A percentile compares a stretch with the other conserved stretches of the same genome.
Evolutionary conservation across 2,888 invertebrate genomes (phyloP).

Genomic region (Catocala sponsa): DNA sequence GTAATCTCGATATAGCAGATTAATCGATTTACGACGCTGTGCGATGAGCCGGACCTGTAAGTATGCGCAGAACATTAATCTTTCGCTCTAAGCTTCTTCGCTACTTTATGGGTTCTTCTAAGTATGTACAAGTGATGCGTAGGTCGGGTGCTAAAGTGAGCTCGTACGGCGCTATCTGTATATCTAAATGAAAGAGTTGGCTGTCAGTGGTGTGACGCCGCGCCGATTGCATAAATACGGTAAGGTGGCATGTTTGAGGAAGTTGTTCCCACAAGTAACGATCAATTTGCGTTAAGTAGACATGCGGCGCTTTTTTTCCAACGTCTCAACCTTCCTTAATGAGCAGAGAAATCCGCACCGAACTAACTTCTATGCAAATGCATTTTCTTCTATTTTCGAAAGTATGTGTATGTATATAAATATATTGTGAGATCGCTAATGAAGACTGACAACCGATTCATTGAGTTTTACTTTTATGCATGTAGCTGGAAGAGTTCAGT

Average conservation of each 20-base stretch:
- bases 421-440: slow-evolving; percentile 66
- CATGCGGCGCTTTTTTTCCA: slow-evolving; percentile 59
- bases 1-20: slow-evolving; percentile 49
- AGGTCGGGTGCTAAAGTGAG: slow-evolving; percentile 29
- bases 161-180: slow-evolving; percentile 38
- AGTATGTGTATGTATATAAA: slow-evolving; percentile 58
- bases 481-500: slow-evolving; percentile 10
- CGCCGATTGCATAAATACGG: slow-evolving; percentile 71
- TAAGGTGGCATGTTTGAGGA: slow-evolving; percentile 67
- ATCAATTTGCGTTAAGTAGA: slow-evolving; percentile 72
- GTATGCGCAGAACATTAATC: slow-evolving; percentile 38
- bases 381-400: slow-evolving; percentile 80
- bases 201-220: slow-evolving; percentile 55
- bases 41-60: slow-evolving; percentile 42
- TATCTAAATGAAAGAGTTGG: slow-evolving; percentile 53
- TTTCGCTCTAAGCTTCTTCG: slow-evolving; percentile 25
- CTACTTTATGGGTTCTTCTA: slow-evolving; percentile 26
- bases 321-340: slow-evolving; percentile 75
- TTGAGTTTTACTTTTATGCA: slow-evolving; percentile 57
- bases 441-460: slow-evolving; percentile 57
- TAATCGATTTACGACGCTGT: slow-evolving; percentile 52
- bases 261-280: slow-evolving; percentile 68
- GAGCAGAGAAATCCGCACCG: slow-evolving; percentile 75
- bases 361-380: slow-evolving; percentile 78
- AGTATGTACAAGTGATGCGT: slow-evolving; percentile 30